Evolutionary conservation across 2,888 invertebrate species (phyloP).

Genomic region (Hyposoter dolosus): DNA sequence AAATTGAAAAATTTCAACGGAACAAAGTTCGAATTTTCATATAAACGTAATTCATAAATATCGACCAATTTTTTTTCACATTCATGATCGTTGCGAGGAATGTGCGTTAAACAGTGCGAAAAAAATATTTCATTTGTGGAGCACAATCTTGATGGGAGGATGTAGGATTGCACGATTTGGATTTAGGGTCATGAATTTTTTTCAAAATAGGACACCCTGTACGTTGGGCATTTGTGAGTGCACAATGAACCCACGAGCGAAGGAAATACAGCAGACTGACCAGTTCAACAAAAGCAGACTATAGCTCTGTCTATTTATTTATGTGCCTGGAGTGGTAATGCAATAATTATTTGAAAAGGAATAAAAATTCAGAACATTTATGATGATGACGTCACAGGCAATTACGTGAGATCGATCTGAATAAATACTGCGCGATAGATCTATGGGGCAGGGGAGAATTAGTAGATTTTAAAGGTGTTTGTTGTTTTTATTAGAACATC

Average conservation of each 20-base stretch:
- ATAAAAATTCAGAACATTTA: conserved; percentile 5
- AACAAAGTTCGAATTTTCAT: too few relatives aligned
- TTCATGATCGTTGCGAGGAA: too few relatives aligned
- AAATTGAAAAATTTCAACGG: too few relatives aligned
- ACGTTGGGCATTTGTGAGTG: conserved; percentile 20
- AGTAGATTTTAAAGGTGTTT: neutral
- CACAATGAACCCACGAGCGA: conserved; percentile 39
- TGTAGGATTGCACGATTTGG: too few relatives aligned
- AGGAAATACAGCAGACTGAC: conserved; percentile 31
- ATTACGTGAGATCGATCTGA: conserved; percentile 14
- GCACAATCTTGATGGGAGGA: too few relatives aligned
- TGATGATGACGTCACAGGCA: conserved; percentile 16
- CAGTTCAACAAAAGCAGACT: conserved; percentile 38
- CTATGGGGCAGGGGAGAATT: neutral
- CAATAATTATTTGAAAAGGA: conserved; percentile 3
- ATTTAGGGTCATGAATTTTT: neutral
- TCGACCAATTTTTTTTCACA: too few relatives aligned
- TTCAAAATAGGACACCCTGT: conserved; percentile 11
- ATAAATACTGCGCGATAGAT: neutral
- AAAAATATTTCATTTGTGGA: too few relatives aligned
- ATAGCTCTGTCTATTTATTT: conserved; percentile 30
- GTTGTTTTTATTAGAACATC: neutral
- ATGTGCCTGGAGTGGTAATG: conserved; percentile 38
- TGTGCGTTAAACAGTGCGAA: too few relatives aligned
- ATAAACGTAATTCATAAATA: too few relatives aligned